These are phyloP conservation scores for Bubalus kerabau DNA, from an alignment of 2,113 vertebrate genomes.

Conservation along the genomic window DNA sequence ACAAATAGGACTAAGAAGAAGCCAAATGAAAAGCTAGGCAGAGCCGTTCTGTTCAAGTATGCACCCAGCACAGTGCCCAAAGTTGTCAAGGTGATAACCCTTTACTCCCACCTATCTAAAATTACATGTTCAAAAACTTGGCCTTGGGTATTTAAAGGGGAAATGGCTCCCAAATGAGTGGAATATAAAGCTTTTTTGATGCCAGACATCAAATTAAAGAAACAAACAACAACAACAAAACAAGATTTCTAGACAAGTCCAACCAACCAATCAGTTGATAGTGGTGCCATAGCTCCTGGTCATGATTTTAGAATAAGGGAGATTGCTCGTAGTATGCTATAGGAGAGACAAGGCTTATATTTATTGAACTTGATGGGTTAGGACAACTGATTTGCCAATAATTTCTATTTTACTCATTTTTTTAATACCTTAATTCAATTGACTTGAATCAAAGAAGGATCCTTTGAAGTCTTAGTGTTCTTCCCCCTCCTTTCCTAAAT, in stretches of 20 bases:
- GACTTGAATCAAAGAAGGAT: not conserved
- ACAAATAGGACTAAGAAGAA: not conserved
- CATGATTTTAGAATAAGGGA: not conserved
- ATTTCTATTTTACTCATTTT: not conserved
- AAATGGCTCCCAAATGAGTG: not conserved
- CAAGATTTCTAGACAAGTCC: not conserved
- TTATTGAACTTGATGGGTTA: not conserved
- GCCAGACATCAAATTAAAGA: not conserved
- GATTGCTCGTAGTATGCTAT: not conserved
- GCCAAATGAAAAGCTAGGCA: not conserved
- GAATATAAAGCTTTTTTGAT: not conserved
- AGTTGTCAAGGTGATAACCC: accelerated
- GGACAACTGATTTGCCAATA: not conserved
- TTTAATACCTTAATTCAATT: not conserved
- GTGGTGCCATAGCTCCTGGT: not conserved
- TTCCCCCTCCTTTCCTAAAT: not conserved
- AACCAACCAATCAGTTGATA: not conserved
- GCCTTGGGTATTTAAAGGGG: accelerated
- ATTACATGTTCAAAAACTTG: not conserved
- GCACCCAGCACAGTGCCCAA: not conserved
- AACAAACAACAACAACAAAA: not conserved
- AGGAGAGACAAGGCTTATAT: not conserved
- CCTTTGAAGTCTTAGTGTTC: not conserved
- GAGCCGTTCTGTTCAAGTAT: not conserved
- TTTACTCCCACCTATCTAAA: not conserved